phyloP scores from a whole-genome alignment of 2,888 invertebrate genomes.

The Eupithecia vulgata region DNA sequence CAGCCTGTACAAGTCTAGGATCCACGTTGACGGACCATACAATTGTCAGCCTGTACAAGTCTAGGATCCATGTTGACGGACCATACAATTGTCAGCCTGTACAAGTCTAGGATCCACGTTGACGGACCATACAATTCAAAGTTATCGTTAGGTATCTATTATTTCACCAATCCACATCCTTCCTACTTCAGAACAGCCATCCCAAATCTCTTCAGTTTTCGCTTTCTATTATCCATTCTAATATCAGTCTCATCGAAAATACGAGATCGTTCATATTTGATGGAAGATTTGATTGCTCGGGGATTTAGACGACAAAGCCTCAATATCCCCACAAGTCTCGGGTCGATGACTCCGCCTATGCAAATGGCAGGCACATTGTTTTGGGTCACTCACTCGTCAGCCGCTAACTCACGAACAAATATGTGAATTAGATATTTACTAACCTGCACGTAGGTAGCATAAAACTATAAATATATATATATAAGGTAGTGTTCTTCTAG shows the following conservation, averaged over 20 bases:
- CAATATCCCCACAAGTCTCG: slow-evolving; percentile 23
- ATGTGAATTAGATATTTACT: slow-evolving; percentile 24
- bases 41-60: too few relatives aligned
- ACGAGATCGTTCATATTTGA: not conserved
- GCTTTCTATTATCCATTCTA: slow-evolving; percentile 4
- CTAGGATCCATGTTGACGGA: too few relatives aligned
- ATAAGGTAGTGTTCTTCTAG: not conserved
- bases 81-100: too few relatives aligned
- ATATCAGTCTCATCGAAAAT: not conserved
- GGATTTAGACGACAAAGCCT: not conserved
- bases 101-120: not conserved
- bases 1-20: too few relatives aligned
- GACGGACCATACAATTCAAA: not conserved
- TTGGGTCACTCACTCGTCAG: slow-evolving; percentile 60
- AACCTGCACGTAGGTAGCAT: not conserved
- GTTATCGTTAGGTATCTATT: not conserved
- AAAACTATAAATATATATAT: not conserved
- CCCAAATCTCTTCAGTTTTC: not conserved
- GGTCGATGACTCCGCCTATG: slow-evolving; percentile 50
- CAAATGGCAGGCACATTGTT: slow-evolving; percentile 59
- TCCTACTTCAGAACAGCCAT: not conserved
- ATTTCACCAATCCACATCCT: not conserved
- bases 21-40: too few relatives aligned
- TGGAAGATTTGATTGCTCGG: slow-evolving; percentile 7
- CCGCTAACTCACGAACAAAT: slow-evolving; percentile 51